Percentiles rank a stretch among this genome's conserved stretches.
Evolutionary conservation across 2,797 vertebrate genomes (phyloP).

Genomic region (Diplodus puntazzo): DNA sequence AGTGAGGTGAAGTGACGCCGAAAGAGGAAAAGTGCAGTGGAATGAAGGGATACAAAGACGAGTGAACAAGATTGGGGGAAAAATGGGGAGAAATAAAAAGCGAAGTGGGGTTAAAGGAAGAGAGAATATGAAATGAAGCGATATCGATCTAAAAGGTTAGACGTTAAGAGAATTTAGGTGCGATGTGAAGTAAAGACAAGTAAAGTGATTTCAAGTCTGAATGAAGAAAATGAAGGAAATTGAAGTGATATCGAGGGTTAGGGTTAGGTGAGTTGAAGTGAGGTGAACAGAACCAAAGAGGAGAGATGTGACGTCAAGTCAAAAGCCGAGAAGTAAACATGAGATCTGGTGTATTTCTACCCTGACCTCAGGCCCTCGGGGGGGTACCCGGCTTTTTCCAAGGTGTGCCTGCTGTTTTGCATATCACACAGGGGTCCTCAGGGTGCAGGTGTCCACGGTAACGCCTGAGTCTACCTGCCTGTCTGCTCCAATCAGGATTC

Average conservation of each 20-base stretch:
- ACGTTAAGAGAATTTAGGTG: not conserved
- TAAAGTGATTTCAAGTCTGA: not conserved
- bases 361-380: not conserved
- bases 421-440: conserved; percentile 16
- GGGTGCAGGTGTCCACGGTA: conserved; percentile 19
- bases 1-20: too few species aligned
- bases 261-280: not conserved
- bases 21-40: not conserved
- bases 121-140: not conserved
- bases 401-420: not conserved
- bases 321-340: too few species aligned
- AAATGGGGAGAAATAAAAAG: not conserved
- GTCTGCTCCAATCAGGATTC: conserved; percentile 57
- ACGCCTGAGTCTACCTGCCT: conserved; percentile 41
- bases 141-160: too few species aligned
- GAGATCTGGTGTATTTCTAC: not conserved
- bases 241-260: not conserved
- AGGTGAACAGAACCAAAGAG: not conserved
- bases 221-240: not conserved
- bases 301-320: not conserved
- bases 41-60: not conserved
- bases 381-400: not conserved
- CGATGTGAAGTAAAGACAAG: not conserved
- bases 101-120: too few species aligned
- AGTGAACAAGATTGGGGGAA: too few species aligned